These are phyloP conservation scores for Eristalinus sepulchralis DNA, from an alignment of 2,888 invertebrate genomes.

Conservation along the genomic window DNA sequence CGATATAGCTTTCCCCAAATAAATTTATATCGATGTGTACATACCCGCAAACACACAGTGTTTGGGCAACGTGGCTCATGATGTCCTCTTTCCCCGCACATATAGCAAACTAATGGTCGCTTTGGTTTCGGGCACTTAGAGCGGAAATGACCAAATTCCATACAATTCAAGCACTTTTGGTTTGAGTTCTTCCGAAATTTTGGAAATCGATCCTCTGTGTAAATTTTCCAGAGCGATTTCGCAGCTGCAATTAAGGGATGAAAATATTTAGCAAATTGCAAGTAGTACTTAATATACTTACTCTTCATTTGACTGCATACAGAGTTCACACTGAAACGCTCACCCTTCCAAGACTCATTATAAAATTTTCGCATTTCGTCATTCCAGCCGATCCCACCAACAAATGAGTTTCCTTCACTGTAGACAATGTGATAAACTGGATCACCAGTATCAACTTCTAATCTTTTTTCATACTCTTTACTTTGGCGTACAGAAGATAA, in stretches of 20 bases:
- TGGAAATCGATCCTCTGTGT: constrained; percentile 76
- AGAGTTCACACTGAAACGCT: constrained; percentile 83
- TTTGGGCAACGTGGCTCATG: constrained; percentile 86
- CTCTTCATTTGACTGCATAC: constrained; percentile 85
- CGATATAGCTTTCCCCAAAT: constrained; percentile 22
- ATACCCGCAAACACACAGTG: constrained; percentile 87
- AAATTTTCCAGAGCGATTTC: constrained; percentile 76
- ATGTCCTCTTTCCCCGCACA: constrained; percentile 87
- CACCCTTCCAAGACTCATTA: constrained; percentile 85
- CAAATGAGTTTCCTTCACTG: constrained; percentile 49
- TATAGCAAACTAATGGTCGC: constrained; percentile 83
- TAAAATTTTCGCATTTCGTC: constrained; percentile 85
- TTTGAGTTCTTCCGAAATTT: constrained; percentile 73
- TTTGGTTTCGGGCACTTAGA: constrained; percentile 83
- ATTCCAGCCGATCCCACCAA: constrained; percentile 77
- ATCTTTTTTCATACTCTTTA: not conserved
- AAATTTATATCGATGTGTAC: constrained; percentile 72
- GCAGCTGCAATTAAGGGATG: constrained; percentile 56
- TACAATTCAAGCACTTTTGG: constrained; percentile 85
- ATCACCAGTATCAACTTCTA: constrained; percentile 50
- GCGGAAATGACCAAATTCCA: constrained; percentile 84
- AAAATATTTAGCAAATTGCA: not conserved
- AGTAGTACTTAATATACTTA: constrained; percentile 77
- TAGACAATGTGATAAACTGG: constrained; percentile 54
- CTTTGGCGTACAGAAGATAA: not conserved